Evolutionary conservation across 2,113 vertebrate species (phyloP).

Genomic region (Echinops telfairi): DNA sequence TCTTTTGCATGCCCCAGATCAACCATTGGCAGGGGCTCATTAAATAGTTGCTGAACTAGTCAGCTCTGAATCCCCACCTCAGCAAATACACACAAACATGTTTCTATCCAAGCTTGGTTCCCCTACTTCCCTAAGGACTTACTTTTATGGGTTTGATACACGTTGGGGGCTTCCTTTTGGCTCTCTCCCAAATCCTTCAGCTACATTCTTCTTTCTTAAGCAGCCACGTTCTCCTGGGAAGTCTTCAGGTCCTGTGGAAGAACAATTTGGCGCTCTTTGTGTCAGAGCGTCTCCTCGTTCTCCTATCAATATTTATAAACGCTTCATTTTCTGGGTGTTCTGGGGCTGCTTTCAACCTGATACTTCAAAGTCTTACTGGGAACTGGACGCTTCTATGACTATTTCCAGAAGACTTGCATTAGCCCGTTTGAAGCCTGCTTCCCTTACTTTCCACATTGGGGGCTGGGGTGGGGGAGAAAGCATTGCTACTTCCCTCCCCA

Average conservation of each 20-base stretch:
- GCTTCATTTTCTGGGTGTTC: background rate
- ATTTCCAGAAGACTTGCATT: background rate
- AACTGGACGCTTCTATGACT: background rate
- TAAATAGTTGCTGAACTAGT: conserved; percentile 26
- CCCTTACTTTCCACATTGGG: background rate
- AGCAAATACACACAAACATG: background rate
- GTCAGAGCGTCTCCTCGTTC: conserved; percentile 12
- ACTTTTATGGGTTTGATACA: background rate
- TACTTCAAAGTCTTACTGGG: background rate
- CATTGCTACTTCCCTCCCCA: background rate
- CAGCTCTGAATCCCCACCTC: background rate
- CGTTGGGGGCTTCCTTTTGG: background rate
- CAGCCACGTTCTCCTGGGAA: background rate
- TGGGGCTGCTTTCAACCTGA: background rate
- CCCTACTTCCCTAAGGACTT: background rate
- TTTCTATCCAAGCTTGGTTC: background rate
- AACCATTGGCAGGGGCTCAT: conserved; percentile 17
- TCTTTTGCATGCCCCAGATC: background rate
- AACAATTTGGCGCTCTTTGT: background rate
- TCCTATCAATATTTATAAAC: background rate
- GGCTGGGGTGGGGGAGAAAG: background rate
- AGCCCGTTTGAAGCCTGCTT: background rate
- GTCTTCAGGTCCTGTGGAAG: background rate
- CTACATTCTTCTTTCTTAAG: background rate
- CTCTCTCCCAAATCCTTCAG: background rate